Percentiles rank a stretch among this genome's conserved stretches.
Evolutionary conservation across 2,888 invertebrate genomes (phyloP).

Genomic region (Eueremaeus valkanovi): DNA sequence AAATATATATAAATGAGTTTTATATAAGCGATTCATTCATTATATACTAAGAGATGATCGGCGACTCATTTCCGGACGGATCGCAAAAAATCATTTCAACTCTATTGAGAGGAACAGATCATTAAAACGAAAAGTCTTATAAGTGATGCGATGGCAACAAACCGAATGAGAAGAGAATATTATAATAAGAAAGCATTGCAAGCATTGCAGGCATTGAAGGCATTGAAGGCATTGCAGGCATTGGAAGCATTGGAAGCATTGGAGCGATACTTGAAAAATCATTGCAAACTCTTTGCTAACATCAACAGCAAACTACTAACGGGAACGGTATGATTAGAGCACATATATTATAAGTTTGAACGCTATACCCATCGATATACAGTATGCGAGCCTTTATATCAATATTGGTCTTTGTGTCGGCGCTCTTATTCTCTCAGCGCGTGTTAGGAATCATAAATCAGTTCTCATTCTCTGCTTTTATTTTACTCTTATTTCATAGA

Average conservation of each 20-base stretch:
- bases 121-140: constrained; percentile 3
- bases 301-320: constrained; percentile 14
- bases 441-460: constrained; percentile 28
- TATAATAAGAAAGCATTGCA: constrained; percentile 20
- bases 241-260: too few relatives aligned
- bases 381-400: constrained; percentile 21
- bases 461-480: not conserved
- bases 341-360: not conserved
- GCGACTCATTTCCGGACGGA: constrained; percentile 2
- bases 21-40: constrained; percentile 5
- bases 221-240: too few relatives aligned
- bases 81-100: not conserved
- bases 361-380: not conserved
- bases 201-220: too few relatives aligned
- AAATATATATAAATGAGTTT: constrained; percentile 9
- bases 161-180: not conserved
- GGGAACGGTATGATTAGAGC: not conserved
- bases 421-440: not conserved
- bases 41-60: constrained; percentile 5
- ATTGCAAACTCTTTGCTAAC: not conserved
- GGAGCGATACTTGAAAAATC: constrained; percentile 31
- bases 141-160: constrained; percentile 1
- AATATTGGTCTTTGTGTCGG: not conserved
- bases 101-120: not conserved
- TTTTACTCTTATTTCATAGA: constrained; percentile 3